Evolutionary conservation across 2,797 vertebrate genomes (phyloP).

Genomic region (Phataginus tricuspis): DNA sequence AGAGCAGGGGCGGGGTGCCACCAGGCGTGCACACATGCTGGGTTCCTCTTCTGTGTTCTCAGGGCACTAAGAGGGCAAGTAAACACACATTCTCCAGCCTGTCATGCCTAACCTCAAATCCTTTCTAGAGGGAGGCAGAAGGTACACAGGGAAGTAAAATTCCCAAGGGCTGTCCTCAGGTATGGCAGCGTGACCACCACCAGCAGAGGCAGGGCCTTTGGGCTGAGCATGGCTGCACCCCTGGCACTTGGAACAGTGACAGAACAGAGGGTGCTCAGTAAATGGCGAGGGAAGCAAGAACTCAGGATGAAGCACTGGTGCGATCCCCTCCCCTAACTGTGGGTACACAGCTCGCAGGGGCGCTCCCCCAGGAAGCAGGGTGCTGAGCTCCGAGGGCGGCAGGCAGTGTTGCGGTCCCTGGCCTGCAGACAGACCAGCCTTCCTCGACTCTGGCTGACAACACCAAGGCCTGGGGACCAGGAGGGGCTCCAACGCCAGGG

Average conservation of each 20-base stretch:
- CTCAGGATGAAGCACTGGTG: not conserved
- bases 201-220: not conserved
- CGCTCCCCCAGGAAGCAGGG: not conserved
- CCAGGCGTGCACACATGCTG: not conserved
- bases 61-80: too few relatives aligned
- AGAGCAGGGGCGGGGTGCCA: not conserved
- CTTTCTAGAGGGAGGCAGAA: not conserved
- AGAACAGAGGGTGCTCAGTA: too few relatives aligned
- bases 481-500: too few relatives aligned
- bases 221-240: too few relatives aligned
- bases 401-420: accelerated
- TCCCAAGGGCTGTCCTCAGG: not conserved
- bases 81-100: accelerated
- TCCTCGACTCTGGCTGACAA: accelerated
- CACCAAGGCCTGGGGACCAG: not conserved
- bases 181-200: not conserved
- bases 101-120: not conserved
- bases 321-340: not conserved
- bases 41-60: not conserved
- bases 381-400: accelerated
- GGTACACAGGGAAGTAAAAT: not conserved
- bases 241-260: not conserved
- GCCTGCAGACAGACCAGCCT: too few relatives aligned
- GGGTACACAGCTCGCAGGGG: too few relatives aligned
- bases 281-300: not conserved